Evolutionary conservation across 1,140 invertebrate species (phyloP).

Genomic region (Brachionus angularis): DNA sequence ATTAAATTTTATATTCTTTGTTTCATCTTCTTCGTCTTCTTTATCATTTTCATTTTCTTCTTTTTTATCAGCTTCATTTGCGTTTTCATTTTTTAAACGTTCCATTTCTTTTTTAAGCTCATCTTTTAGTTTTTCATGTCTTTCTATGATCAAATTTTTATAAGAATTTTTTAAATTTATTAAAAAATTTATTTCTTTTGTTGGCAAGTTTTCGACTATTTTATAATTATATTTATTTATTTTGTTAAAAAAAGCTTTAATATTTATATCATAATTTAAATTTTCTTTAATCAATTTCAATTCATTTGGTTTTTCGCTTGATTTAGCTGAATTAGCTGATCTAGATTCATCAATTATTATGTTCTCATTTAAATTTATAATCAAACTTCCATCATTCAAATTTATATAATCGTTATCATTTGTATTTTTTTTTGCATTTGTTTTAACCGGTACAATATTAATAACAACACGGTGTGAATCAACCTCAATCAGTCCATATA

Average conservation of each 20-base stretch:
- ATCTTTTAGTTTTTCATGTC: conserved; percentile 16
- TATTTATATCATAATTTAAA: too few species aligned
- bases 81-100: conserved; percentile 25
- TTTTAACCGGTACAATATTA: conserved; percentile 14
- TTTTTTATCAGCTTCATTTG: background rate
- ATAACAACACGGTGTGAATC: conserved; percentile 20
- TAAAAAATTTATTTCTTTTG: background rate
- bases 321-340: too few species aligned
- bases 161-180: conserved; percentile 3
- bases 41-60: background rate
- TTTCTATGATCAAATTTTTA: background rate
- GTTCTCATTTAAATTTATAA: too few species aligned
- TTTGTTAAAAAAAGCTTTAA: too few species aligned
- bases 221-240: too few species aligned
- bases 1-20: conserved; percentile 12
- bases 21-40: conserved; percentile 10
- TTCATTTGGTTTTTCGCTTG: too few species aligned
- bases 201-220: too few species aligned
- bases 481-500: conserved; percentile 20
- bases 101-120: conserved; percentile 13
- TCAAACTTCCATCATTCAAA: too few species aligned
- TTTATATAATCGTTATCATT: background rate
- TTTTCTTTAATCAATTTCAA: too few species aligned
- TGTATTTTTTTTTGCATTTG: too few species aligned
- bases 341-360: too few species aligned